Evolutionary conservation across 2,888 invertebrate genomes (phyloP), one percentile per base, ranked within the genome.

Genomic region (Conchocele bisecta): DNA sequence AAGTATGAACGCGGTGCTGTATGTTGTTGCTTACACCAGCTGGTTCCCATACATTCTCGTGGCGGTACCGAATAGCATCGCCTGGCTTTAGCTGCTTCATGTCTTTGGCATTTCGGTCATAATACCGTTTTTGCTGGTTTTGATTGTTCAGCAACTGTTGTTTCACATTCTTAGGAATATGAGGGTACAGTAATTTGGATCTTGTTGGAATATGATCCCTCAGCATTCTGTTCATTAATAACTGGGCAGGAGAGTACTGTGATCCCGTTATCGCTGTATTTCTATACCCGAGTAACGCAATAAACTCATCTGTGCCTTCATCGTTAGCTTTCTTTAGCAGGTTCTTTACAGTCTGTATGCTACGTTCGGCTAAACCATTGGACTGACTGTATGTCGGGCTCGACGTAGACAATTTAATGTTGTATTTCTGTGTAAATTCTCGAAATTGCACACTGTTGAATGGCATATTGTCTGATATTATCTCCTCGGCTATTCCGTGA

Each of bases 381-480:
- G 71, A 64, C 53, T 68, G 61, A 1, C 64, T 31, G 41, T 68
- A 64, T 15, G 31, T 51, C n/a, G 74, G 74, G 17, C 61, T n/a
- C 37, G 24, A 7, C 26, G 26, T 7, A 17, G 37, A n/a, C 15
- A 54, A 37, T 20, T 37, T 54, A 28, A 20, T 44, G 26, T 44
- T 44, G n/a, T 44, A 26, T 26, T 17, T 13, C 26, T 44, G 31
- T 9, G 41, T 22, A 44, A 58, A 58, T 22, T 60, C 39, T 2
- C 22, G 24, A 7, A 77, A 50, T 29, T 50, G 26, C 15, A 24
- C 44, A 31, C 70, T 70, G n/a, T 31, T 48, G 33, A 71, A 77
- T 37, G 76, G 76, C 76, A 74, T 77, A 48, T 77, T 76, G 46
- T 76, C 80, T 28, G 54, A 22, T 35, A 79, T 37, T 17, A 80